Conservation (phyloP, 2,113 vertebrate genomes). For the Tringa solitaria region DNA sequence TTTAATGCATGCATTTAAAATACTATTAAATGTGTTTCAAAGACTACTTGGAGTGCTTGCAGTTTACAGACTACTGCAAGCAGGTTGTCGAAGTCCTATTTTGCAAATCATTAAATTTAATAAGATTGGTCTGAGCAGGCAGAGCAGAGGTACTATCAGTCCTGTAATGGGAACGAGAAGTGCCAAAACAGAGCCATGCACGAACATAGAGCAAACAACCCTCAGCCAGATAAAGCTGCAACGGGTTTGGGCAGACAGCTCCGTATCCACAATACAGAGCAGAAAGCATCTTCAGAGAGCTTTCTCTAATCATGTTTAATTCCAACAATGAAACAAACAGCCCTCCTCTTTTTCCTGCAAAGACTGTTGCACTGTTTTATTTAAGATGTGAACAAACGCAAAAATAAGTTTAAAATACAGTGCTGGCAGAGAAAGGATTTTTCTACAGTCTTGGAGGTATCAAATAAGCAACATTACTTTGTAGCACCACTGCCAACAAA, state of each 20-base stretch:
- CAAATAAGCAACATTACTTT: conserved; percentile 45
- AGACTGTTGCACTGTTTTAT: background rate
- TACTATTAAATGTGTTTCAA: background rate
- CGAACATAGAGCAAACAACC: background rate
- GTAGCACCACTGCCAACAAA: conserved; percentile 39
- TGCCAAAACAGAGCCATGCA: background rate
- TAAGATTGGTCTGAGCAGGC: background rate
- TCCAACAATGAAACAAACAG: background rate
- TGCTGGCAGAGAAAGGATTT: background rate
- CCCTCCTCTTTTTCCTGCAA: background rate
- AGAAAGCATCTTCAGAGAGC: background rate
- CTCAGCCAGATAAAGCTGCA: background rate
- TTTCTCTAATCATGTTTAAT: background rate
- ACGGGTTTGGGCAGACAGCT: background rate
- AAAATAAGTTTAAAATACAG: background rate
- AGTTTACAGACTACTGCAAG: background rate
- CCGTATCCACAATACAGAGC: rapidly evolving
- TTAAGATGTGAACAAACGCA: background rate
- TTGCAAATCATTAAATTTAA: background rate
- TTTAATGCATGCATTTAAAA: background rate
- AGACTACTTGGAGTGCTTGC: background rate
- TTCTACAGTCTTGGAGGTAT: background rate
- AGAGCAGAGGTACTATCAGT: background rate
- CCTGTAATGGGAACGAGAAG: rapidly evolving
- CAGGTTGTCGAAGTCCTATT: background rate